Base-by-base conservation (phyloP, 2,113 vertebrate species). In the Coregonus clupeaformis region DNA sequence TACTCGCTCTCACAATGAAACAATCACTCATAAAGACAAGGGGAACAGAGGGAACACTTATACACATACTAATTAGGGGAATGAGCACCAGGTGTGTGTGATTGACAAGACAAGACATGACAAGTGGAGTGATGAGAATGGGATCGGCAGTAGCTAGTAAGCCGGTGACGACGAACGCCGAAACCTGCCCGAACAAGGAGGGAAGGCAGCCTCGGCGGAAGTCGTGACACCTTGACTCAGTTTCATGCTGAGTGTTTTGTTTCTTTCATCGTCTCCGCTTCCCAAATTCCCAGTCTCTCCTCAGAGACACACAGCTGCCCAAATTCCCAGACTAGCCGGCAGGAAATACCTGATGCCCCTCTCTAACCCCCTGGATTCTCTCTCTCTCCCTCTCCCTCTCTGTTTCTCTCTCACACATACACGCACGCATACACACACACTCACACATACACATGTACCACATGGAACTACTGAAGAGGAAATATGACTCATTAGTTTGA, bases 401-500 rank as follows among this genome's bases (percentile, higher is more conserved):
- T 62, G 1, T 62, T 1, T 62, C 20, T 29, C 29, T 5, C 65
- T 36, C 30, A 42, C 65, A 7, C 30, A 42, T 20, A 5, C 9
- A 2, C 32, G 3, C 30, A 42, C 65, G 3, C 30, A 42, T 20
- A 5, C 9, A 2, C 32, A 9, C 66, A 12, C 66, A 65, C 63
- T 7, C 1, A 63, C 60, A 65, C 24, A 63, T 1, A 16, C 27
- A 67, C 65, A 60, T 30, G 30, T 20, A n/a, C 65, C 65, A 49
- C 6, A 68, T 22, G 42, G 32, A 20, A 45, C 32, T 82, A 82
- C 77, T 85, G 9, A 60, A 22, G 57, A 60, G 85, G 86, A 84
- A 86, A 88, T 42, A 85, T 88, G 86, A 90, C 71, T 91, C 86
- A 84, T 80, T 77, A 13, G 74, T 76, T 68, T 36, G 57, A 78